Evolutionary conservation across 2,113 vertebrate species (phyloP), one percentile per base, ranked within the genome.

Genomic region (Sapayoa aenigma): DNA sequence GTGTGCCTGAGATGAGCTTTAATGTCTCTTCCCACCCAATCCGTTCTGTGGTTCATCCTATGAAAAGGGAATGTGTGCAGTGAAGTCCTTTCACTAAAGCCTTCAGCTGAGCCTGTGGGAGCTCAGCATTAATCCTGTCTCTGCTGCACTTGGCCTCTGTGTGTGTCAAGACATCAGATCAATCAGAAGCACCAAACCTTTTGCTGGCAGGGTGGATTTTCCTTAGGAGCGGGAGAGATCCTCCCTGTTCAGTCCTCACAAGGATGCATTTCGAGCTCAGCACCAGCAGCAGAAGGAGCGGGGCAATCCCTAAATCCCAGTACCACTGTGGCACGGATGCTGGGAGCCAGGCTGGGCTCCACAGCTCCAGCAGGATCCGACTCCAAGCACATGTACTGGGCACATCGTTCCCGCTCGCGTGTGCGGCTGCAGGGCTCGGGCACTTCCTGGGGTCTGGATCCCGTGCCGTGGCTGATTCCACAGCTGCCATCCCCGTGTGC

Each of bases 241-340:
- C 52, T 62, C 37, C 4, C 0, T 5, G 31, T 63, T 41, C 30
- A 6, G 55, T 14, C 2, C 55, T 22, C 5, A 0, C 8, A 6
- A 2, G 12, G 25, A 11, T 14, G 46, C 13, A 19, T 44, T 79
- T 41, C 0, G 2, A 44, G 44, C 33, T 68, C 22, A 4, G 22
- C 62, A 53, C 14, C 21, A 4, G 55, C 20, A n/a, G 53, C 44
- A 10, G 49, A 12, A 39, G 10, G 31, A 33, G 27, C 31, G 11
- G 52, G 25, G 60, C 22, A 17, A 59, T 9, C 53, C n/a, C 53
- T 6, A 23, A 17, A 59, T 15, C 42, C 31, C 53, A 4, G 17
- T 42, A 5, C 37, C 58, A 4, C 62, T 0, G 2, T 42, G 27
- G 35, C 11, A 1, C 5, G 15, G 67, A 3, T 16, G 9, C 52